Evolutionary conservation across 2,888 invertebrate species (phyloP).

Genomic region (Acrobeloides nanus): DNA sequence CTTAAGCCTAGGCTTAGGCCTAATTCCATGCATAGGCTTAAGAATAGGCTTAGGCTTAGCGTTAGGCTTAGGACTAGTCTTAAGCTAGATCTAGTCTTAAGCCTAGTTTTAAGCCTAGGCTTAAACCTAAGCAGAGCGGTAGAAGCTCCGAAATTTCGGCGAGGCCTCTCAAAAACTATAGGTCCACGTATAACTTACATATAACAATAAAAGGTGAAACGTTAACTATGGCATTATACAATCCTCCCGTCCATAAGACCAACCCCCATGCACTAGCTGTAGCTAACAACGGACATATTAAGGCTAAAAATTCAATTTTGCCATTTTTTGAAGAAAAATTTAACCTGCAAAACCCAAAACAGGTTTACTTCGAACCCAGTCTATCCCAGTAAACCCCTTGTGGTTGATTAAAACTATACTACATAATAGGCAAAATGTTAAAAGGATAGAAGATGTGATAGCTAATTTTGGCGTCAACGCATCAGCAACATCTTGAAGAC

Average conservation of each 20-base stretch:
- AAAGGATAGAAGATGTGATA: slow-evolving; percentile 32
- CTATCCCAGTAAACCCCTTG: slow-evolving; percentile 36
- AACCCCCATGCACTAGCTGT: slow-evolving; percentile 46
- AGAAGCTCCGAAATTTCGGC: no score
- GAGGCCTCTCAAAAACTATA: no score
- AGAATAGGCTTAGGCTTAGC: no score
- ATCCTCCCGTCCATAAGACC: slow-evolving; percentile 43
- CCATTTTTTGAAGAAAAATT: background rate
- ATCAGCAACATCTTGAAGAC: slow-evolving; percentile 39
- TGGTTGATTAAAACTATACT: slow-evolving; percentile 46
- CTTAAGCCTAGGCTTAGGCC: no score
- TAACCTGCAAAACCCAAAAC: slow-evolving; percentile 41
- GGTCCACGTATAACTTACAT: slow-evolving; percentile 38
- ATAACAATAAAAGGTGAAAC: slow-evolving; percentile 50
- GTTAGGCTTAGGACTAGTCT: no score
- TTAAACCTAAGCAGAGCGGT: no score
- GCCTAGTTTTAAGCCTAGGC: no score
- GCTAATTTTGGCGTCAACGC: slow-evolving; percentile 27
- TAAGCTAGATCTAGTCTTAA: no score
- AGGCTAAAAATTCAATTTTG: slow-evolving; percentile 18
- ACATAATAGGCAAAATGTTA: slow-evolving; percentile 42
- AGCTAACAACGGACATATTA: slow-evolving; percentile 45
- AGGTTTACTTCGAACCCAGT: slow-evolving; percentile 50
- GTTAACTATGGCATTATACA: slow-evolving; percentile 52
- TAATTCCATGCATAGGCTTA: no score